phyloP scores from a whole-genome alignment of 2,888 invertebrate species.

The Copidosoma aretas region DNA sequence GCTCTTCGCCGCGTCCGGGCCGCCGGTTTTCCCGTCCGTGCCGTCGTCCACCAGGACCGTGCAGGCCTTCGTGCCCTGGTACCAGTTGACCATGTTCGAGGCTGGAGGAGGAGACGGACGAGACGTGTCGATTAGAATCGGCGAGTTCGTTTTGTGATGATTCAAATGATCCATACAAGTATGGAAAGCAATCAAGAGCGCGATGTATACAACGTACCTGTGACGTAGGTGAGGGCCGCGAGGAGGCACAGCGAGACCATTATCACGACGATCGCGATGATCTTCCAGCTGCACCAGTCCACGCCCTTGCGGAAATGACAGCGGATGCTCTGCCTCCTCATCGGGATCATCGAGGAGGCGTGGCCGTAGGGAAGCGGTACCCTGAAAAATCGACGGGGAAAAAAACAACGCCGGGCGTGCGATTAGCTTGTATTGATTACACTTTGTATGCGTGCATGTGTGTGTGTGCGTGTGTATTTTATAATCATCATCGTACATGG shows the following conservation, averaged over 20 bases:
- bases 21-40: constrained; percentile 42
- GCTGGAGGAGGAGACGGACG: constrained; percentile 65
- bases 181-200: too few relatives aligned
- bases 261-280: constrained; percentile 87
- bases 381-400: constrained; percentile 43
- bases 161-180: background rate
- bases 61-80: constrained; percentile 83
- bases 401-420: background rate
- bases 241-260: constrained; percentile 82
- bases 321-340: constrained; percentile 68
- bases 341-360: constrained; percentile 60
- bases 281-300: constrained; percentile 91
- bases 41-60: constrained; percentile 84
- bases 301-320: constrained; percentile 89
- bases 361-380: constrained; percentile 60
- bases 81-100: constrained; percentile 84
- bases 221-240: constrained; percentile 85
- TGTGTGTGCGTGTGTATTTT: background rate
- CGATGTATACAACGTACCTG: constrained; percentile 68
- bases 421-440: too few relatives aligned
- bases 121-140: background rate
- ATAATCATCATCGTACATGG: too few relatives aligned
- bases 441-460: too few relatives aligned
- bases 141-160: background rate
- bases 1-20: constrained; percentile 71